phyloP scores from a whole-genome alignment of 2,797 vertebrate genomes.

The Melanotaenia nigrans region DNA sequence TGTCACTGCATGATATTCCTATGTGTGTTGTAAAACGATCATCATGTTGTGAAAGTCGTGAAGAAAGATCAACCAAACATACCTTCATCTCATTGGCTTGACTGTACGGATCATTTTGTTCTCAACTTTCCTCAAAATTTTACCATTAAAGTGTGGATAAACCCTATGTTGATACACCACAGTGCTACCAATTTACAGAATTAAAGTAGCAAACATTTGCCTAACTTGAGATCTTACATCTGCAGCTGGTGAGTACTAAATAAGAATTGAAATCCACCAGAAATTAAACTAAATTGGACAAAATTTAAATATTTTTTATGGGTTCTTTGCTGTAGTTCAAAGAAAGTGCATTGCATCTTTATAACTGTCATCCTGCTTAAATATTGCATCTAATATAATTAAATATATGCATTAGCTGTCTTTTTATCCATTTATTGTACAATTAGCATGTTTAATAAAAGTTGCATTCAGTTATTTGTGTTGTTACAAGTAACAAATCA shows the following conservation, averaged over 20 bases:
- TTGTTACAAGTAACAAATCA: background rate
- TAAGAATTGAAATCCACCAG: background rate
- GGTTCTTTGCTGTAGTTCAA: background rate
- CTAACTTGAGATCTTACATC: background rate
- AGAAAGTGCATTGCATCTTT: background rate
- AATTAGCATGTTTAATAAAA: background rate
- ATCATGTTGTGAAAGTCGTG: constrained; percentile 2
- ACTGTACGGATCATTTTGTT: background rate
- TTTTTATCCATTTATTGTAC: background rate
- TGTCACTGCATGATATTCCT: constrained; percentile 16
- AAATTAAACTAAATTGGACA: background rate
- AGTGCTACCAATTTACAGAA: background rate
- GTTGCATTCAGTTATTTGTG: background rate
- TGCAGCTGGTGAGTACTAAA: constrained; percentile 3
- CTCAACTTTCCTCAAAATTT: background rate
- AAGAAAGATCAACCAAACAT: constrained; percentile 2
- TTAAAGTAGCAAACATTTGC: background rate
- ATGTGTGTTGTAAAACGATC: constrained; percentile 13
- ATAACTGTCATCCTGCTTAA: background rate
- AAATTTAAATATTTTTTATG: background rate
- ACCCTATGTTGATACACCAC: background rate
- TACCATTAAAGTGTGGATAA: constrained; percentile 4
- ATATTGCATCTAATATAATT: background rate
- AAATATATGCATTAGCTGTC: background rate
- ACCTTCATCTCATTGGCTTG: background rate